phyloP scores from a whole-genome alignment of 2,113 vertebrate species.

The Ginglymostoma cirratum region DNA sequence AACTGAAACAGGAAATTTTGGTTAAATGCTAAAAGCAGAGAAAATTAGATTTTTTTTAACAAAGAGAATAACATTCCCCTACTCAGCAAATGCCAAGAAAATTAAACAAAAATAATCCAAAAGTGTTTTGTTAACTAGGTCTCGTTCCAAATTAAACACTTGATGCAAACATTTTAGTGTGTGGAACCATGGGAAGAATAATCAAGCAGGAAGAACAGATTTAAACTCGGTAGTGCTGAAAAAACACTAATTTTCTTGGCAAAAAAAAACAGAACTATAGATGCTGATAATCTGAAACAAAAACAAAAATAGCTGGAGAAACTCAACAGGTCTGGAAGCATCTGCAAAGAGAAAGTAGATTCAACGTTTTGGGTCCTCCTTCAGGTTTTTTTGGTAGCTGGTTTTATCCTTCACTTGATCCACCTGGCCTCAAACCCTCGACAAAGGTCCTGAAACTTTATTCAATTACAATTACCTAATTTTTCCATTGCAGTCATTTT shows the following conservation, averaged over 20 bases:
- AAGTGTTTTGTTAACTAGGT: neutral
- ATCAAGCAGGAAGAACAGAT: neutral
- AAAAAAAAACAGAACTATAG: too few relatives aligned
- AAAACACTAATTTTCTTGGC: neutral
- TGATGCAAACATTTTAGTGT: neutral
- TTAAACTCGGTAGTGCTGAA: neutral
- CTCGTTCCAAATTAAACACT: neutral
- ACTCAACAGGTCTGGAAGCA: too few relatives aligned
- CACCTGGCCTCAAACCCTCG: neutral
- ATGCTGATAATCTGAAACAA: too few relatives aligned
- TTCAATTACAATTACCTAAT: too few relatives aligned
- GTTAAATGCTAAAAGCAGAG: too few relatives aligned
- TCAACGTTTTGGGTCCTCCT: too few relatives aligned
- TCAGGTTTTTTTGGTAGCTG: neutral
- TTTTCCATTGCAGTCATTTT: neutral
- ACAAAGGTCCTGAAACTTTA: neutral
- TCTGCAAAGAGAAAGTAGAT: too few relatives aligned
- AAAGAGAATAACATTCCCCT: neutral
- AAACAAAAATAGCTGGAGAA: too few relatives aligned
- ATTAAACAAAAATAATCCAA: neutral
- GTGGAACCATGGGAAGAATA: neutral
- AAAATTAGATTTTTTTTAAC: too few relatives aligned
- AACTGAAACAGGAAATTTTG: too few relatives aligned
- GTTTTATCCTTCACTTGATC: neutral
- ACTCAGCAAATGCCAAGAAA: neutral